A percentile compares a stretch with the other conserved stretches of the same genome.
These are phyloP conservation scores for Hypomecis atomaria DNA, from an alignment of 2,888 invertebrate genomes.

Conservation along the genomic window DNA sequence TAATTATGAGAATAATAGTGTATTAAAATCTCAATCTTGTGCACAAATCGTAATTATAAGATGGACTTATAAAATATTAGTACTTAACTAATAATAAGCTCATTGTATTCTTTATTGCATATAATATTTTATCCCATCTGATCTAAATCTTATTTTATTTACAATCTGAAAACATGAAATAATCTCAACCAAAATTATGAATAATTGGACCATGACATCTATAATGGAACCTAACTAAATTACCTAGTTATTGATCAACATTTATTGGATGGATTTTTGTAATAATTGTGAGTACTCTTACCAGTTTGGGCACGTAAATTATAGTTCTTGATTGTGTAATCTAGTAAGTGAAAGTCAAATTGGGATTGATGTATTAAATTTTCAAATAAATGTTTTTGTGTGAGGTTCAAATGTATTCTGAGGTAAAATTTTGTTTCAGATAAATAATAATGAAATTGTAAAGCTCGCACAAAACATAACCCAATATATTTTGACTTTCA, in stretches of 20 bases:
- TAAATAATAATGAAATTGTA: constrained; percentile 22
- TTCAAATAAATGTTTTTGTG: constrained; percentile 32
- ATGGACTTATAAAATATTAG: constrained; percentile 40
- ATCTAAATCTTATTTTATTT: constrained; percentile 18
- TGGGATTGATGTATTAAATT: constrained; percentile 32
- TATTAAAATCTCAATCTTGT: constrained; percentile 64
- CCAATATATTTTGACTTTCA: constrained; percentile 65
- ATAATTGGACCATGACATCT: constrained; percentile 71
- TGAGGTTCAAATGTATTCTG: constrained; percentile 34
- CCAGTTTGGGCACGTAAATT: constrained; percentile 64
- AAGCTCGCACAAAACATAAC: constrained; percentile 53
- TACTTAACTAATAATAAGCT: constrained; percentile 34
- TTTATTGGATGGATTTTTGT: constrained; percentile 67
- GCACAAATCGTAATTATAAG: constrained; percentile 71
- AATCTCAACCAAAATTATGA: constrained; percentile 70
- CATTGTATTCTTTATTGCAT: constrained; percentile 29
- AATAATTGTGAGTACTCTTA: constrained; percentile 63
- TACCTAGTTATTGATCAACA: constrained; percentile 74
- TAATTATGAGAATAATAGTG: constrained; percentile 49
- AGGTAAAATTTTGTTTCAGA: constrained; percentile 29
- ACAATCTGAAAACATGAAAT: constrained; percentile 27
- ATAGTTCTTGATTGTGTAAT: constrained; percentile 59
- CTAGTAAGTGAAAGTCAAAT: constrained; percentile 66
- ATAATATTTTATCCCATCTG: constrained; percentile 12
- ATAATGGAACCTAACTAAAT: constrained; percentile 59